phyloP scores from a whole-genome alignment of 2,888 invertebrate genomes.

The Chorisops tibialis region DNA sequence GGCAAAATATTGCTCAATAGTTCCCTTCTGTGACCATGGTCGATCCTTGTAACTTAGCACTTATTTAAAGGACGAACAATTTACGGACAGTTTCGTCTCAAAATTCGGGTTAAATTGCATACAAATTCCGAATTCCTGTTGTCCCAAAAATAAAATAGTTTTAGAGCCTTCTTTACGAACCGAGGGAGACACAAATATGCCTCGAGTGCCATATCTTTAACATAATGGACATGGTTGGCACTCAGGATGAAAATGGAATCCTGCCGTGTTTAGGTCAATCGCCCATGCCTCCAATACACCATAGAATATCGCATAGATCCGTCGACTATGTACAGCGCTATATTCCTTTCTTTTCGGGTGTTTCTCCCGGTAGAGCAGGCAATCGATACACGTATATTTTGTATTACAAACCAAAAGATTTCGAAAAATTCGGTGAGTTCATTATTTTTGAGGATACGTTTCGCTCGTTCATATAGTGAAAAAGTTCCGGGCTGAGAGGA shows the following conservation, averaged over 20 bases:
- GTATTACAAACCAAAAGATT: constrained; percentile 11
- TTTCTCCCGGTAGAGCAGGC: not conserved
- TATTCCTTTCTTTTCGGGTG: no score
- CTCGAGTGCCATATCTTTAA: constrained; percentile 24
- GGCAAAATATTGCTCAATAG: constrained; percentile 3
- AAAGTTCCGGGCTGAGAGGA: constrained; percentile 6
- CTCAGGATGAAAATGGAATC: constrained; percentile 20
- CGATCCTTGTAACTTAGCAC: constrained; percentile 9
- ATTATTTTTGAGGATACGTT: constrained; percentile 25
- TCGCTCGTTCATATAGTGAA: constrained; percentile 5
- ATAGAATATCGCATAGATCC: no score
- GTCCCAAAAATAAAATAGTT: not conserved
- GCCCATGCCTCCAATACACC: not conserved
- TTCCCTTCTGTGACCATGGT: not conserved
- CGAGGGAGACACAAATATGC: constrained; percentile 25
- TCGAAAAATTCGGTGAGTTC: constrained; percentile 16
- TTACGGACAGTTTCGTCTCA: not conserved
- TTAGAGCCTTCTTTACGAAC: constrained; percentile 17
- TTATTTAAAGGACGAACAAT: constrained; percentile 10
- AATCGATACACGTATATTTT: no score
- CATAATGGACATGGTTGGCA: constrained; percentile 24
- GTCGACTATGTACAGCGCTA: no score
- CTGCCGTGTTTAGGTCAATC: constrained; percentile 25
- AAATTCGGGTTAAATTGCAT: no score
- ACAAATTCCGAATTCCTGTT: not conserved